Evolutionary conservation across 2,888 invertebrate genomes (phyloP).

Genomic region (Linnaemya tessellans): DNA sequence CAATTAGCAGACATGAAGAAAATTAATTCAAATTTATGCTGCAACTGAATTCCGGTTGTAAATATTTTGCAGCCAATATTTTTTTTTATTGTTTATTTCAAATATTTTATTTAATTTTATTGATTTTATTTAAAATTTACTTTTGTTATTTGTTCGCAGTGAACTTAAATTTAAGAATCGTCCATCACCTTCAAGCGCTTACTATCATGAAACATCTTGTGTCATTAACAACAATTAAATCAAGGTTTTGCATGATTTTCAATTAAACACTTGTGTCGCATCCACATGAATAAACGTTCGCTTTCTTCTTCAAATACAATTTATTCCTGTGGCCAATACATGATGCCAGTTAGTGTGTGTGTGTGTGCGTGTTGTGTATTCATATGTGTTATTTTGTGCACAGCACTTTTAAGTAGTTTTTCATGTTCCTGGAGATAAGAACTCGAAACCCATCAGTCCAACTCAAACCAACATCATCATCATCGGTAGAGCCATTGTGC

Average conservation of each 20-base stretch:
- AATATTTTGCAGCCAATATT: neutral
- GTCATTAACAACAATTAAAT: slow-evolving; percentile 4
- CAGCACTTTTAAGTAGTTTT: slow-evolving; percentile 58
- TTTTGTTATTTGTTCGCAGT: neutral
- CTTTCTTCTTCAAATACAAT: slow-evolving; percentile 22
- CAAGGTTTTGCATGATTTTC: slow-evolving; percentile 28
- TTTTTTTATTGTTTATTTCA: neutral
- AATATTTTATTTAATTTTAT: neutral
- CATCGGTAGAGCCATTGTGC: slow-evolving; percentile 17
- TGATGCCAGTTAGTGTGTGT: no score
- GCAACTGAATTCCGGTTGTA: neutral
- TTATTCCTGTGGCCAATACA: neutral
- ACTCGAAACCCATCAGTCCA: slow-evolving; percentile 15
- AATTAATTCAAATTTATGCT: neutral
- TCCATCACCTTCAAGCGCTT: no score
- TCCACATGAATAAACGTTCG: neutral
- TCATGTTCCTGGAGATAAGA: slow-evolving; percentile 57
- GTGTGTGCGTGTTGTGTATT: neutral
- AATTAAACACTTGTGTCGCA: neutral
- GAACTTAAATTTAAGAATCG: no score
- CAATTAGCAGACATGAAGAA: slow-evolving; percentile 1
- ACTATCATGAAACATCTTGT: neutral
- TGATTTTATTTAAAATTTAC: neutral
- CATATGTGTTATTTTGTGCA: neutral
- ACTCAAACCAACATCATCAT: neutral